Base-by-base conservation (phyloP, 2,888 invertebrate species). In the Netelia melanura region DNA sequence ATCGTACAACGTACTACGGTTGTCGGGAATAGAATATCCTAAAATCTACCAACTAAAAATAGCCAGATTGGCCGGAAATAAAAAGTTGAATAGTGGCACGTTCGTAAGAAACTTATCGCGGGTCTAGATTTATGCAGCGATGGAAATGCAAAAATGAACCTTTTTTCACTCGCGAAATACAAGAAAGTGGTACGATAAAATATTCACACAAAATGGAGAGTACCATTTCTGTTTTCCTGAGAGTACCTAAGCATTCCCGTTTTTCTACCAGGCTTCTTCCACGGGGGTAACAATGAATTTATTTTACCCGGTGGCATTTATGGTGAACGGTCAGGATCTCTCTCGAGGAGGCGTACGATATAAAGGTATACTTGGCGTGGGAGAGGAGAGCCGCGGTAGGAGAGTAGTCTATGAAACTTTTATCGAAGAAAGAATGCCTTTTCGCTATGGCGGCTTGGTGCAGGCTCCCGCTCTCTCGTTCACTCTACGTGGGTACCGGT, bases 361-460 rank as follows among this genome's bases (percentile, higher is more conserved):
- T 48, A 58, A 21, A 58, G 9, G 56, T 21, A n/a, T 56, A 21
- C 58, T 17, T 9, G n/a, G n/a, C 1, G 9, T 14, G 30, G 52
- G 62, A 67, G 76, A 48, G 54, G 61, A 64, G 75, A 64, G 54
- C 62, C 71, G 64, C 67, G 52, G 56, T 54, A 21, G 65, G 25
- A 80, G 79, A 85, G 85, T 83, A 82, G 87, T 81, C 85, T 68
- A 87, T 87, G 87, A 87, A 87, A 87, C 79, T 87, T 87, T 87
- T 85, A 87, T 87, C 86, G 86, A 87, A 87, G 81, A 85, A 87
- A 87, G 85, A 85, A 86, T 87, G 83, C 87, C 58, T 85, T 83
- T 86, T 80, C 85, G 82, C 85, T 76, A 83, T 85, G 81, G 85
- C 75, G 85, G 82, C 75, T 80, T 17, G 67, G 74, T 75, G 78